A percentile compares a stretch with the other conserved stretches of the same genome.
Conservation (phyloP, 1,140 invertebrate genomes). For the Harpegnathos saltator region DNA sequence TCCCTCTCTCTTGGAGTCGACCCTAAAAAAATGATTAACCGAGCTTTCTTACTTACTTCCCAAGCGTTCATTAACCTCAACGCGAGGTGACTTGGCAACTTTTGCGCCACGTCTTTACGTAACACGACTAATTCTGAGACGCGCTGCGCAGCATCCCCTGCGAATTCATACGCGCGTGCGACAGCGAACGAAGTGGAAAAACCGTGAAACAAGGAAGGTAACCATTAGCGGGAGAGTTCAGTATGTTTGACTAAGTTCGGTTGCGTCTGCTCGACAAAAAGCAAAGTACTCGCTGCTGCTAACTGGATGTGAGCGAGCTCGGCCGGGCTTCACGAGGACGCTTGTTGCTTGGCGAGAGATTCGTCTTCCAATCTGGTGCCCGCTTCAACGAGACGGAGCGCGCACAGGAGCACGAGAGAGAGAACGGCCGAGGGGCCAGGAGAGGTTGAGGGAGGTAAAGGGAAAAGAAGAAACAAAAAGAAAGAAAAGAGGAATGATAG, state of each 20-base stretch:
- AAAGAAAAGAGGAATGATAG: background rate
- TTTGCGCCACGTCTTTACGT: background rate
- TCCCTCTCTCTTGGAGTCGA: too few species aligned
- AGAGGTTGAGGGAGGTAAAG: background rate
- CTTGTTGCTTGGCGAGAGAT: conserved; percentile 61
- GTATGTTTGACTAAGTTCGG: conserved; percentile 43
- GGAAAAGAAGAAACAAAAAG: background rate
- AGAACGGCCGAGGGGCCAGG: background rate
- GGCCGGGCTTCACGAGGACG: conserved; percentile 35
- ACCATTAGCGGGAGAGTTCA: conserved; percentile 23
- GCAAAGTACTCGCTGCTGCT: conserved; percentile 43
- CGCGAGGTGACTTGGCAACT: background rate
- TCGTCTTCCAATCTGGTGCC: conserved; percentile 62
- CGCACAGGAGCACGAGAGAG: background rate
- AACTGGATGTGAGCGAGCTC: conserved; percentile 45
- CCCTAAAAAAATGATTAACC: too few species aligned
- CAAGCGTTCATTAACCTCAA: background rate
- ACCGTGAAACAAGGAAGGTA: conserved; percentile 17
- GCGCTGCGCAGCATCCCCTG: background rate
- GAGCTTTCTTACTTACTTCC: background rate
- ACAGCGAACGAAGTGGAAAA: background rate
- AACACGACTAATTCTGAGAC: background rate
- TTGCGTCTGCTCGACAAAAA: conserved; percentile 26
- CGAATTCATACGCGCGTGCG: too few species aligned
- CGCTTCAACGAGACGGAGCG: conserved; percentile 16